These are phyloP conservation scores for Cataglyphis livida DNA, from an alignment of 2,888 invertebrate genomes.

Conservation along the genomic window DNA sequence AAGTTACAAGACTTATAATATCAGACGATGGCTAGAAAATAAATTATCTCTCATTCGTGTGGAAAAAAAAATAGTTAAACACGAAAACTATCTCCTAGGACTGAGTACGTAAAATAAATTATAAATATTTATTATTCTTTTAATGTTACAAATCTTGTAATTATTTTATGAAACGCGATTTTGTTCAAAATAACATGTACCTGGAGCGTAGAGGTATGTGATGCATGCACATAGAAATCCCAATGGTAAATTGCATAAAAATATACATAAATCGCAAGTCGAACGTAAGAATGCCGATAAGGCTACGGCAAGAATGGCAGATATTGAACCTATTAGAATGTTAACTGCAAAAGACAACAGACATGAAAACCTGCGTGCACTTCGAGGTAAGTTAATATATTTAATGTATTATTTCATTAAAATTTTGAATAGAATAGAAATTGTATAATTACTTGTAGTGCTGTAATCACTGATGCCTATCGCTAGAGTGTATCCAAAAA, in stretches of 20 bases:
- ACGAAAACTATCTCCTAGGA: neutral
- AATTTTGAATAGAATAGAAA: neutral
- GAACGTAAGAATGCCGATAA: neutral
- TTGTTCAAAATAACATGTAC: constrained; percentile 82
- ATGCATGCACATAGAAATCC: constrained; percentile 89
- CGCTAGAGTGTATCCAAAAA: constrained; percentile 87
- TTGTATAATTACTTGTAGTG: constrained; percentile 36
- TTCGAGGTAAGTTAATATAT: neutral
- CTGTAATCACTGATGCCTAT: constrained; percentile 18
- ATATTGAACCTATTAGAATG: neutral
- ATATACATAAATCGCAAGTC: neutral
- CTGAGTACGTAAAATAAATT: neutral
- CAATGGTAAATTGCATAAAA: constrained; percentile 87
- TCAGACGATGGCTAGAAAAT: neutral
- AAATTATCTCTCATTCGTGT: neutral
- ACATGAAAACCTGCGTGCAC: neutral
- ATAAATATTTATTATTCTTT: neutral
- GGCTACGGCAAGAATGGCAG: neutral
- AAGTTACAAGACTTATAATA: neutral
- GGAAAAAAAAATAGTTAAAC: neutral
- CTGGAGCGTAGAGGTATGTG: constrained; percentile 88
- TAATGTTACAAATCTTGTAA: neutral
- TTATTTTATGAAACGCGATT: neutral
- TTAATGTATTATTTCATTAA: neutral
- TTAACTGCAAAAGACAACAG: constrained; percentile 48